Percentiles rank a stretch among this genome's conserved stretches.
phyloP scores from a whole-genome alignment of 2,797 vertebrate genomes.

The Aplochiton taeniatus region DNA sequence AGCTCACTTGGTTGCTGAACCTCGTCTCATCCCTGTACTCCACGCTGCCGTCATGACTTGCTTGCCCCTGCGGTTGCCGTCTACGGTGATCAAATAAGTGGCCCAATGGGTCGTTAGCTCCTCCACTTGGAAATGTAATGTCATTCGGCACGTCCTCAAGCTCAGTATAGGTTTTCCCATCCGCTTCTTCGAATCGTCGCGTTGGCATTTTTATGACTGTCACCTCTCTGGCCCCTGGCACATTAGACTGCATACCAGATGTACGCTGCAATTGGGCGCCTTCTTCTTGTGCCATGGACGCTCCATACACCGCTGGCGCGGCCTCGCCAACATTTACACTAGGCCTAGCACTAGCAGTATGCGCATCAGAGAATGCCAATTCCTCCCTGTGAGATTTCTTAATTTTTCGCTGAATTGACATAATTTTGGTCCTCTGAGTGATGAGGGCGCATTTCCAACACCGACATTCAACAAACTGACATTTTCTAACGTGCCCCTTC shows the following conservation, averaged over 20 bases:
- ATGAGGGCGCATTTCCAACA: conserved; percentile 62
- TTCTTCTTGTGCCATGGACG: neutral
- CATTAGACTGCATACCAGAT: neutral
- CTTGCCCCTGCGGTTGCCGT: neutral
- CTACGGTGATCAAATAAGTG: neutral
- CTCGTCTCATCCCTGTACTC: neutral
- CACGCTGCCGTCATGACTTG: neutral
- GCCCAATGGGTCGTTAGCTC: neutral
- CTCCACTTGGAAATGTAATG: too few relatives aligned
- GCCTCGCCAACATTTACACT: neutral
- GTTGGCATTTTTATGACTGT: neutral
- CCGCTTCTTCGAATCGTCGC: neutral
- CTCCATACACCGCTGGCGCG: neutral
- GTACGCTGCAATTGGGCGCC: too few relatives aligned
- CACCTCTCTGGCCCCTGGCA: neutral
- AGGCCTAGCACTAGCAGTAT: neutral
- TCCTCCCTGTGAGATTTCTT: neutral
- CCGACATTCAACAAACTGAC: conserved; percentile 41
- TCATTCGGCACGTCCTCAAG: conserved; percentile 4
- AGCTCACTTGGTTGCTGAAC: neutral
- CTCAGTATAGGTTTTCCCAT: conserved; percentile 22
- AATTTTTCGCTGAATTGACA: conserved; percentile 38
- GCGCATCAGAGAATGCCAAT: neutral
- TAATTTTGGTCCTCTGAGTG: conserved; percentile 47
- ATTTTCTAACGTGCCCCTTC: conserved; percentile 65